phyloP scores from a whole-genome alignment of 2,797 vertebrate genomes.

The Halcyon badia region DNA sequence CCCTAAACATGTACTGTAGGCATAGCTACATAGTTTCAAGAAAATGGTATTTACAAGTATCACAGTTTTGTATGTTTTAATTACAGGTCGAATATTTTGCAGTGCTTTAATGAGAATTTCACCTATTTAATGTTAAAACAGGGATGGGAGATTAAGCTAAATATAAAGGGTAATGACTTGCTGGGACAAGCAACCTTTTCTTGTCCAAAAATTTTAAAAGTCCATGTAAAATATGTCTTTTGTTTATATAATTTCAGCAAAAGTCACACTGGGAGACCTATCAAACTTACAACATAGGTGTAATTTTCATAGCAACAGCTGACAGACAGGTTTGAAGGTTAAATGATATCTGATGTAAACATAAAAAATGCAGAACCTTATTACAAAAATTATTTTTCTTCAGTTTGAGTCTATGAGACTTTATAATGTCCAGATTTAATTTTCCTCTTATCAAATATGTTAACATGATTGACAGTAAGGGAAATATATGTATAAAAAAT shows the following conservation, averaged over 20 bases:
- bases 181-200: background rate
- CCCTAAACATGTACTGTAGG: background rate
- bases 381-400: background rate
- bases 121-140: background rate
- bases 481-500: background rate
- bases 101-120: background rate
- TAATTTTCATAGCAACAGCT: background rate
- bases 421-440: background rate
- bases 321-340: background rate
- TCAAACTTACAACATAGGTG: background rate
- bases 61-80: background rate
- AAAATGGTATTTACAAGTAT: background rate
- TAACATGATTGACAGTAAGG: background rate
- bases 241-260: background rate
- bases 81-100: background rate
- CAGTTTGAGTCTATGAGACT: background rate
- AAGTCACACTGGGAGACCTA: background rate
- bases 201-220: background rate
- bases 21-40: background rate
- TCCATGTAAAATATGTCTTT: background rate
- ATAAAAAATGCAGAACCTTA: background rate
- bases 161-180: background rate
- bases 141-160: background rate
- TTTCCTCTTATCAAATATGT: background rate
- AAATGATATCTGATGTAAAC: background rate